Evolutionary conservation across 2,888 invertebrate genomes (phyloP).

Genomic region (Sinohyriopsis cumingii): DNA sequence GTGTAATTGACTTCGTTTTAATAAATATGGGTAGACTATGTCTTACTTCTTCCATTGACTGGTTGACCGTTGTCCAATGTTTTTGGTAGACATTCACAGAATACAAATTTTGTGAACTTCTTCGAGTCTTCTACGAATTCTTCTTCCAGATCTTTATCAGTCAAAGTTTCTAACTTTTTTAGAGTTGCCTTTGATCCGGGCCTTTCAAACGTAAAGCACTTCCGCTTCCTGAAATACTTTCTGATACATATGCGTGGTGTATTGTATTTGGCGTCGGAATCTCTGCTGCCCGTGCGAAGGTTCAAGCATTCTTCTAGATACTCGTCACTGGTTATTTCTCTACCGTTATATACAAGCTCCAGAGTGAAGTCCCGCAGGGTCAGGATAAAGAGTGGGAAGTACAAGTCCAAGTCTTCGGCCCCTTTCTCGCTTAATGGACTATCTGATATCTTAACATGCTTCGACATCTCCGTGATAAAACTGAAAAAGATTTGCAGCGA

Average conservation of each 20-base stretch:
- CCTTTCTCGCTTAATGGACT: neutral
- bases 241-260: slow-evolving; percentile 7
- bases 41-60: slow-evolving; percentile 11
- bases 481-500: neutral
- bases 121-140: slow-evolving; percentile 11
- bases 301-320: slow-evolving; percentile 12
- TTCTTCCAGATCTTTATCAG: slow-evolving; percentile 3
- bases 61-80: slow-evolving; percentile 2
- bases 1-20: neutral
- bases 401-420: slow-evolving; percentile 1
- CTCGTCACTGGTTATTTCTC: slow-evolving; percentile 8
- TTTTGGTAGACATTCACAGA: neutral
- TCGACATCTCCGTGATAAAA: slow-evolving; percentile 10
- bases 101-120: neutral
- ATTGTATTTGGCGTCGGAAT: slow-evolving; percentile 4
- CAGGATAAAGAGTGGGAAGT: slow-evolving; percentile 11
- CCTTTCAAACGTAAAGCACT: slow-evolving; percentile 11
- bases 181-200: slow-evolving; percentile 2
- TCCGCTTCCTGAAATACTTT: slow-evolving; percentile 10
- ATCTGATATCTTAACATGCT: slow-evolving; percentile 4
- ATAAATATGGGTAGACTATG: neutral
- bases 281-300: neutral
- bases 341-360: slow-evolving; percentile 5
- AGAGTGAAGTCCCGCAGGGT: slow-evolving; percentile 9
- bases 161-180: neutral